phyloP scores from a whole-genome alignment of 2,113 vertebrate genomes.

The Amphilophus citrinellus region DNA sequence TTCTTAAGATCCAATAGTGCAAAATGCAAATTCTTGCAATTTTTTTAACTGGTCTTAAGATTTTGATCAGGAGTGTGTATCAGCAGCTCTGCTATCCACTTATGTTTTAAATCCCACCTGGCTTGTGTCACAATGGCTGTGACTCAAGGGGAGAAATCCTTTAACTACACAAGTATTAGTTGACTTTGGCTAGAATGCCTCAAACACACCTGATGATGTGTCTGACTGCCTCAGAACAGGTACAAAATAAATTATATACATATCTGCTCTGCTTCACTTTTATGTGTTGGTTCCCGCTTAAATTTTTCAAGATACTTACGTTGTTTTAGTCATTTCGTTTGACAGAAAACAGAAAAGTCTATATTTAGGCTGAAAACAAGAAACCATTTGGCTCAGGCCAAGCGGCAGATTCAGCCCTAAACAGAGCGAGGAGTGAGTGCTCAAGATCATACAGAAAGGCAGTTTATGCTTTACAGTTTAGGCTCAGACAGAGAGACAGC shows the following conservation, averaged over 20 bases:
- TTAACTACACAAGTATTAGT: slow-evolving; percentile 6
- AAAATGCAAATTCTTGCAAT: too few relatives aligned
- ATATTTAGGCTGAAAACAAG: background rate
- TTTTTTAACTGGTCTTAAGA: too few relatives aligned
- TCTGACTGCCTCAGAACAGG: background rate
- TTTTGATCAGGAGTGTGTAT: background rate
- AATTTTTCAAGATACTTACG: background rate
- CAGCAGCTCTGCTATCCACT: slow-evolving; percentile 33
- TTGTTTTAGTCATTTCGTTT: background rate
- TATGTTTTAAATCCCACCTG: slow-evolving; percentile 47
- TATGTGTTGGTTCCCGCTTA: background rate
- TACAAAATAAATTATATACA: background rate
- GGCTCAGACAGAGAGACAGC: background rate
- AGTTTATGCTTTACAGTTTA: background rate
- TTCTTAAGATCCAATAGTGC: too few relatives aligned
- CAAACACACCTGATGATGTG: background rate
- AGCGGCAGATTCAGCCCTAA: background rate
- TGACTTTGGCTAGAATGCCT: background rate
- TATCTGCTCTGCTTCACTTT: background rate
- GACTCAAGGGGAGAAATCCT: slow-evolving; percentile 20
- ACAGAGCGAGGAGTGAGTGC: background rate
- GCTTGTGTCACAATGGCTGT: slow-evolving; percentile 27
- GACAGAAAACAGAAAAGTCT: background rate
- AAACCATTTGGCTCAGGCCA: background rate
- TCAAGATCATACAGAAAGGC: background rate